These are phyloP conservation scores for Ctenosaura bakeri DNA, from an alignment of 2,797 vertebrate genomes.

Conservation along the genomic window DNA sequence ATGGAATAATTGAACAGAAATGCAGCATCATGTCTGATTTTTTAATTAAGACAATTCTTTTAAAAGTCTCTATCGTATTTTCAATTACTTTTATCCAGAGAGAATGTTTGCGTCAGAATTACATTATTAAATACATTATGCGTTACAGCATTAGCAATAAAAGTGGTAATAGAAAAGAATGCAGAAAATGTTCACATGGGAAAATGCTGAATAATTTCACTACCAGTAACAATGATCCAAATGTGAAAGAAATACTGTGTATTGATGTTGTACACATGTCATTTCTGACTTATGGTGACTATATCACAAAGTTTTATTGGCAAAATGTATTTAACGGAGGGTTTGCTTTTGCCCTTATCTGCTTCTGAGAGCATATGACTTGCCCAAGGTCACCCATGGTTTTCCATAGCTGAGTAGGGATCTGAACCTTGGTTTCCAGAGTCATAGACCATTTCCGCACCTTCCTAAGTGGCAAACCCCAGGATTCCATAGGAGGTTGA, in stretches of 20 bases:
- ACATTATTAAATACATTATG: slow-evolving; percentile 58
- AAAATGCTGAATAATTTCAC: slow-evolving; percentile 35
- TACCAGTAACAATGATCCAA: background rate
- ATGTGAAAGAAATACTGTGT: slow-evolving; percentile 25
- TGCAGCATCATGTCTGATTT: slow-evolving; percentile 41
- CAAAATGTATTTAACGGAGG: too few species aligned
- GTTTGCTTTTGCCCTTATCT: too few species aligned
- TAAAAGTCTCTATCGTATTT: slow-evolving; percentile 51
- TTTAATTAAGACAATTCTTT: slow-evolving; percentile 67
- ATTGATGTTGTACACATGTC: background rate
- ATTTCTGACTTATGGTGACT: too few species aligned
- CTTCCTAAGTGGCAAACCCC: too few species aligned
- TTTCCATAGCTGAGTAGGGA: too few species aligned
- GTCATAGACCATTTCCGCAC: too few species aligned
- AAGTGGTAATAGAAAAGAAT: slow-evolving; percentile 50
- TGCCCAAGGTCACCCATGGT: too few species aligned
- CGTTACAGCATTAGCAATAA: slow-evolving; percentile 55
- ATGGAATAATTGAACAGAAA: slow-evolving; percentile 57
- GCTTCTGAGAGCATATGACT: too few species aligned
- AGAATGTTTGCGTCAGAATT: slow-evolving; percentile 53
- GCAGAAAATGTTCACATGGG: slow-evolving; percentile 24
- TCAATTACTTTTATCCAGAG: slow-evolving; percentile 61
- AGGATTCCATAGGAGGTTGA: too few species aligned
- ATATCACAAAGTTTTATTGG: too few species aligned
- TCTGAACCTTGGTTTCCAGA: too few species aligned